Base-by-base conservation (phyloP, 2,888 invertebrate genomes). In the Crioceris asparagi region DNA sequence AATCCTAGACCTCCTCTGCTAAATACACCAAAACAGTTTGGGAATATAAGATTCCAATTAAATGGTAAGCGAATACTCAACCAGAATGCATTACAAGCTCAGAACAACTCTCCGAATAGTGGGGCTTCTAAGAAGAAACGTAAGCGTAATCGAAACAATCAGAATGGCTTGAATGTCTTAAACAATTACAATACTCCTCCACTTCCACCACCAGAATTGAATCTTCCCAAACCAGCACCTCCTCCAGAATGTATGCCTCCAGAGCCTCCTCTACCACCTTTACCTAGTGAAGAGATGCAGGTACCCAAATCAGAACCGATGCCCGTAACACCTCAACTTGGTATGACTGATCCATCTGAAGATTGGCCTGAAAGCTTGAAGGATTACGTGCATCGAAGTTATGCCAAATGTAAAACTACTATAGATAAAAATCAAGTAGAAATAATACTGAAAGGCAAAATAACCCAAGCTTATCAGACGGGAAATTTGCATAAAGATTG, bases 371-470 rank as follows among this genome's bases (percentile, higher is more conserved):
- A 82, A 45, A 79, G 79, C 48, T 66, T 85, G 31, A 82, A 83
- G 61, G 77, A 83, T 52, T 97, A 93, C 66, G 91, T 96, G 11
- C 82, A 85, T 56, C 77, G 87, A 46, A 92, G 94, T 57, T 96
- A 93, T 68, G 81, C 83, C 31, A 87, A 90, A 64, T 93, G 92
- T 57, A 78, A 79, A 55, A 84, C 87, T 10, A 77, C 77, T 42
- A 77, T 87, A 50, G 93, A 96, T 61, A 86, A 90, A 61, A 92
- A 94, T 68, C 83, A 88, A 66, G 88, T 96, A 41, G 91, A 94
- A 62, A 86, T 88, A 47, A 87, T 90, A 55, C 70, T 98, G 39
- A 93, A 93, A 65, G 91, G 91, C 25, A 87, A 93, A 67, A 83
- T 97, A 44, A 91, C 90, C 35, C 79, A 84, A 39, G 86, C 93